Evolutionary conservation across 2,888 invertebrate genomes (phyloP).

Genomic region (Encarsia formosa): DNA sequence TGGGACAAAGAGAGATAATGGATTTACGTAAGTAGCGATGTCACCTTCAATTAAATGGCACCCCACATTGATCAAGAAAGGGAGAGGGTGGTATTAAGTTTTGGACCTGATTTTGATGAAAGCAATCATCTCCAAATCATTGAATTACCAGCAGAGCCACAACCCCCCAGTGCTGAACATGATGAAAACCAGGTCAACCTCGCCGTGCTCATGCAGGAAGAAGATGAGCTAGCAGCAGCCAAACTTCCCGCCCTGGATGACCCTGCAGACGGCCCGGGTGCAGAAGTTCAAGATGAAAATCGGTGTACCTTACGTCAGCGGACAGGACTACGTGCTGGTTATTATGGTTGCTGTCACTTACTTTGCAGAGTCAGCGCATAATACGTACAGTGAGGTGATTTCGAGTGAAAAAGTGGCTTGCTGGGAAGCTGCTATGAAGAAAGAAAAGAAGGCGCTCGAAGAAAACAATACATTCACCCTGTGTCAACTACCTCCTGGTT

Average conservation of each 20-base stretch:
- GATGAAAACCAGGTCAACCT: conserved; percentile 6
- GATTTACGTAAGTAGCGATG: conserved; percentile 34
- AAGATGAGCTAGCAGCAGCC: conserved; percentile 7
- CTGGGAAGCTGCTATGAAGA: conserved; percentile 11
- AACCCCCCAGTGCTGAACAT: conserved; percentile 1
- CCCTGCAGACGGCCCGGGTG: not conserved
- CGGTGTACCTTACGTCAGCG: too few relatives aligned
- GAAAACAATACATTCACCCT: conserved; percentile 5
- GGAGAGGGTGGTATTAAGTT: not conserved
- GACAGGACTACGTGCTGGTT: too few relatives aligned
- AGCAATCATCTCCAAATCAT: too few relatives aligned
- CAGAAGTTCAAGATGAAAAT: conserved; percentile 6
- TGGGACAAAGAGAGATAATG: conserved; percentile 32
- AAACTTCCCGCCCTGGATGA: not conserved
- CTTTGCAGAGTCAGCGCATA: too few relatives aligned
- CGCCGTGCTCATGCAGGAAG: conserved; percentile 2
- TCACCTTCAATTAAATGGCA: conserved; percentile 25
- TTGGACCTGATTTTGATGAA: not conserved
- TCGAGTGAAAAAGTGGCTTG: not conserved
- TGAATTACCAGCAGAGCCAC: not conserved
- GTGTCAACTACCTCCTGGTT: conserved; percentile 1
- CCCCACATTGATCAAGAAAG: not conserved
- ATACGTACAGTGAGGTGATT: conserved; percentile 1
- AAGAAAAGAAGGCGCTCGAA: conserved; percentile 4
- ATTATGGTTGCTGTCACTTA: too few relatives aligned